Conservation (phyloP, 2,113 vertebrate genomes). For the Verasper variegatus region DNA sequence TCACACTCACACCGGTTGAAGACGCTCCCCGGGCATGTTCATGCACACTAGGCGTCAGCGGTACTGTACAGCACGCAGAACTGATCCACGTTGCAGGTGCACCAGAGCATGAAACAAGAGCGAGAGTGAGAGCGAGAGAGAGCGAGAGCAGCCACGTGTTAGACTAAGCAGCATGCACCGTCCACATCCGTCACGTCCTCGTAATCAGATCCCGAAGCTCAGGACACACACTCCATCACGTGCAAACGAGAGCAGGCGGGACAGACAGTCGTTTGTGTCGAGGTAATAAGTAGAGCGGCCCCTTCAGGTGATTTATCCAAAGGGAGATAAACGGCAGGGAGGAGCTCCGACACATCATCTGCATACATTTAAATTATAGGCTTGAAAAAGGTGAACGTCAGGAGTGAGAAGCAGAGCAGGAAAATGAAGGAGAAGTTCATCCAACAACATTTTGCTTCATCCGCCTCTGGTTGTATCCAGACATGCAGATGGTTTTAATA, state of each 20-base stretch:
- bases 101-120: conserved; percentile 38
- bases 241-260: conserved; percentile 48
- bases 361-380: conserved; percentile 42
- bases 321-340: conserved; percentile 28
- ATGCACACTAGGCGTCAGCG: conserved; percentile 34
- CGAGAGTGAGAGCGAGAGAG: not conserved
- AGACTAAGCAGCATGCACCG: conserved; percentile 40
- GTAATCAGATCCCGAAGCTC: conserved; percentile 14
- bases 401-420: not conserved
- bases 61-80: conserved; percentile 19
- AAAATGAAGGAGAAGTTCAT: conserved; percentile 18
- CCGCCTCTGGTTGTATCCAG: not conserved
- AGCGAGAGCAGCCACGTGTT: conserved; percentile 7
- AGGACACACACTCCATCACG: conserved; percentile 31
- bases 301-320: conserved; percentile 38
- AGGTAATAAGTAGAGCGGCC: conserved; percentile 29
- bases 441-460: conserved; percentile 1
- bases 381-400: conserved; percentile 19
- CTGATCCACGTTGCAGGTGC: conserved; percentile 28
- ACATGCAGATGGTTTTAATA: not conserved
- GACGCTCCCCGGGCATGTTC: conserved; percentile 38
- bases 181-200: conserved; percentile 29
- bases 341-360: conserved; percentile 24
- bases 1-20: conserved; percentile 8
- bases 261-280: conserved; percentile 41